Evolutionary conservation across 2,888 invertebrate genomes (phyloP), one percentile per base, ranked within the genome.

Genomic region (Agrochola macilenta): DNA sequence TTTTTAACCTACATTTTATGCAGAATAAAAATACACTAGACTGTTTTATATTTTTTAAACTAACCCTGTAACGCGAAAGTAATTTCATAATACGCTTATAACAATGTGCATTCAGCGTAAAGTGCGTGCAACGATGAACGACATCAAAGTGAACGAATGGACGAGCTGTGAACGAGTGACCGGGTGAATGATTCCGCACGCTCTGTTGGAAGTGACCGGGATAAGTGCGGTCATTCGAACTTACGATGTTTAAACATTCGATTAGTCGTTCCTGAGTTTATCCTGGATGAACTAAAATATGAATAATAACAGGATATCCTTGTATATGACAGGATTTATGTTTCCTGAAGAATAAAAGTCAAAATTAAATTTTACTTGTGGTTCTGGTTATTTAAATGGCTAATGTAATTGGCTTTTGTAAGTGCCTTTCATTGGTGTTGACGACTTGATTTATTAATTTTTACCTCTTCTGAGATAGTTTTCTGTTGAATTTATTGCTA

Each of bases 121-220:
- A 94, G 93, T 96, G 95, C 95, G 95, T 95, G 93, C 91, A 90
- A 91, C 88, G 89, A 78, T 86, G 82, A 70, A 85, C 89, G 85
- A 94, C 94, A 95, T 95, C 95, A 96, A 95, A 96, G 96, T 92
- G 95, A 85, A 85, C 91, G 93, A 92, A 89, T 90, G 92, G 89
- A 88, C 91, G 92, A 92, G 89, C 91, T 90, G 92, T 91, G 93
- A 93, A 90, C 92, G 92, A 82, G 82, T 89, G 93, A 93, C 89
- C 94, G 94, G 92, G 94, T 92, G 95, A 95, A 93, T 92, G 95
- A 93, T 90, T 93, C 92, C 92, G 91, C 91, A 89, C 93, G 93
- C 91, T 90, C 90, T 91, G 92, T 57, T 94, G 93, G 90, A 91
- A 93, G 89, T 95, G 95, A 94, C 95, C 94, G 93, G 92, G 90